Conservation (phyloP, 1,140 invertebrate genomes). For the Aporrectodea caliginosa region DNA sequence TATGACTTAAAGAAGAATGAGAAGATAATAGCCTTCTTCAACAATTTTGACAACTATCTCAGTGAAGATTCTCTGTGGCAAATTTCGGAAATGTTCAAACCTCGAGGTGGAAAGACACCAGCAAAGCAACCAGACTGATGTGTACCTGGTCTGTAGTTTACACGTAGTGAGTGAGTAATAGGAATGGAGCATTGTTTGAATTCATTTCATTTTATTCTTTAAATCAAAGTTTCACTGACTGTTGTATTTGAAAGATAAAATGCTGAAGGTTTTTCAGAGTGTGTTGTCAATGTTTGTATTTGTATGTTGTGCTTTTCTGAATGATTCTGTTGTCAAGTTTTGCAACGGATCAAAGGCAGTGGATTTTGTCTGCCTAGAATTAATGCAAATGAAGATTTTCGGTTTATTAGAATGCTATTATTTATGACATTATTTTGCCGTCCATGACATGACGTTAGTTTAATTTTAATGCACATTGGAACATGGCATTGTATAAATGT, state of each 20-base stretch:
- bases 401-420: no score
- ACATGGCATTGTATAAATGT: no score
- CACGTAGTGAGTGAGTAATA: background rate
- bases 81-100: constrained; percentile 92
- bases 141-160: background rate
- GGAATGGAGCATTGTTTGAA: background rate
- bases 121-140: background rate
- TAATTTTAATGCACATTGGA: no score
- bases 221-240: background rate
- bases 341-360: no score
- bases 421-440: no score
- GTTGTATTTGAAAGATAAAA: background rate
- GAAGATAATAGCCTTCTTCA: constrained; percentile 88
- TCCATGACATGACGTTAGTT: no score
- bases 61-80: constrained; percentile 97
- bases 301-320: no score
- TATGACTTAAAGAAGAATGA: constrained; percentile 72
- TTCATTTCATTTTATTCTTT: background rate
- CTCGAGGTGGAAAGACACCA: constrained; percentile 58
- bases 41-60: constrained; percentile 91
- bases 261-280: background rate
- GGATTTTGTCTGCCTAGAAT: no score
- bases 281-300: background rate
- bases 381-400: no score
- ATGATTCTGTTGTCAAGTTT: no score